These are phyloP conservation scores for Pristionchus exspectatus DNA, from an alignment of 2,888 invertebrate genomes.

Conservation along the genomic window DNA sequence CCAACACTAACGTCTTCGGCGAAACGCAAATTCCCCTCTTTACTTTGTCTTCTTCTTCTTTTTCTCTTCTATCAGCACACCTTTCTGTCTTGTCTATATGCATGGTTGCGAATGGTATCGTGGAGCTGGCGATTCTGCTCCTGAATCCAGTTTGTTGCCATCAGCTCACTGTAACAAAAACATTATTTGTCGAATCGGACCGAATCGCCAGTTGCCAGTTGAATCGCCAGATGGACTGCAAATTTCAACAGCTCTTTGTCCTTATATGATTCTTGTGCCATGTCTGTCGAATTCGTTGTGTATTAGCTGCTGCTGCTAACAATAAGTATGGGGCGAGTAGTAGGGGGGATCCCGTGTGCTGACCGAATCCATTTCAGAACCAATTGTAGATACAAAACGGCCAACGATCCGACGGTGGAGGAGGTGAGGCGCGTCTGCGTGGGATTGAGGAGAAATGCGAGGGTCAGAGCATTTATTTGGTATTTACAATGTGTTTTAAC, in stretches of 20 bases:
- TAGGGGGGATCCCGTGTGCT: not conserved
- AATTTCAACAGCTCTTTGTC: too few relatives aligned
- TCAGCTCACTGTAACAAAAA: not conserved
- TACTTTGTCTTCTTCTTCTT: not conserved
- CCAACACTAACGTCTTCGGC: conserved; percentile 5
- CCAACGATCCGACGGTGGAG: conserved; percentile 96
- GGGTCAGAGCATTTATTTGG: conserved; percentile 83
- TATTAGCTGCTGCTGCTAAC: not conserved
- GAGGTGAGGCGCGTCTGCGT: conserved; percentile 97
- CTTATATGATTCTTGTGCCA: too few relatives aligned
- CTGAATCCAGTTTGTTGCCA: not conserved
- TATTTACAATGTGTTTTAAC: too few relatives aligned
- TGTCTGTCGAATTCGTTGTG: not conserved
- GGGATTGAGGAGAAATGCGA: conserved; percentile 94
- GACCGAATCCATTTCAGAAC: conserved; percentile 40
- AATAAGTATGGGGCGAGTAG: too few relatives aligned
- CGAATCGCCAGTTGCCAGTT: not conserved
- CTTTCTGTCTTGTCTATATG: not conserved
- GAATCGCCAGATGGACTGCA: too few relatives aligned
- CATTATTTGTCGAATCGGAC: not conserved
- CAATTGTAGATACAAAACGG: conserved; percentile 90
- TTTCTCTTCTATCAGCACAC: not conserved
- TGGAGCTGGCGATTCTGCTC: not conserved
- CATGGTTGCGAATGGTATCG: not conserved
- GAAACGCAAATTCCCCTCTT: not conserved